These are phyloP conservation scores for Antheraea pernyi DNA, from an alignment of 1,140 invertebrate species.

Conservation along the genomic window DNA sequence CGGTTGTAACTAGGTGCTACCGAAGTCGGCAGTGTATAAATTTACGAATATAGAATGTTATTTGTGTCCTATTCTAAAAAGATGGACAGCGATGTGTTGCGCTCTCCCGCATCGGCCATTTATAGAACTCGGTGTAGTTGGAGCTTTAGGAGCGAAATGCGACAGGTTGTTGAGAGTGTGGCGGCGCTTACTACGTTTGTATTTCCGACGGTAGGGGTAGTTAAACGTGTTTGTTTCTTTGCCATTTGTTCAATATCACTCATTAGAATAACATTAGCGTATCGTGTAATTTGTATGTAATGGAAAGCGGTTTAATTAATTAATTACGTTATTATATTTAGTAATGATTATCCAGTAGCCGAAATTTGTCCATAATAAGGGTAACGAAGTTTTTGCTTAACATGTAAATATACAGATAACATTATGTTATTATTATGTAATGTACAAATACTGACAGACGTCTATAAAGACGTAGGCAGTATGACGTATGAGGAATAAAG, in stretches of 20 bases:
- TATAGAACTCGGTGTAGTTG: conserved; percentile 71
- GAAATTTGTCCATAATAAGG: too few species aligned
- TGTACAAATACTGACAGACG: too few species aligned
- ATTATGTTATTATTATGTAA: too few species aligned
- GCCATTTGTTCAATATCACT: conserved; percentile 52
- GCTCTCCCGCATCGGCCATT: conserved; percentile 78
- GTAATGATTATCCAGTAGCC: too few species aligned
- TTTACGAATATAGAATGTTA: conserved; percentile 78
- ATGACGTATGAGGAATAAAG: too few species aligned
- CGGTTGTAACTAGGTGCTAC: conserved; percentile 38
- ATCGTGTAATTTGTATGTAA: conserved; percentile 18
- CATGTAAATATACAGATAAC: too few species aligned
- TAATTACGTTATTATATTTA: too few species aligned
- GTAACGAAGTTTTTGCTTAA: too few species aligned
- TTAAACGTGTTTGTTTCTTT: conserved; percentile 43
- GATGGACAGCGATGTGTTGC: conserved; percentile 76
- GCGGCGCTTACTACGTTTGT: conserved; percentile 43
- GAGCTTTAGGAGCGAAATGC: conserved; percentile 42
- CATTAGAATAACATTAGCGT: conserved; percentile 38
- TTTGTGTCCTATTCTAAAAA: conserved; percentile 79
- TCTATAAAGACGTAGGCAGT: too few species aligned
- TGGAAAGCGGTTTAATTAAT: background rate
- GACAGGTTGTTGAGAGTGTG: conserved; percentile 27
- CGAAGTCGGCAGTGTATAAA: conserved; percentile 67
- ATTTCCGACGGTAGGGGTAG: conserved; percentile 23